Base-by-base conservation (phyloP, 2,113 vertebrate species). In the Pterophyllum scalare region DNA sequence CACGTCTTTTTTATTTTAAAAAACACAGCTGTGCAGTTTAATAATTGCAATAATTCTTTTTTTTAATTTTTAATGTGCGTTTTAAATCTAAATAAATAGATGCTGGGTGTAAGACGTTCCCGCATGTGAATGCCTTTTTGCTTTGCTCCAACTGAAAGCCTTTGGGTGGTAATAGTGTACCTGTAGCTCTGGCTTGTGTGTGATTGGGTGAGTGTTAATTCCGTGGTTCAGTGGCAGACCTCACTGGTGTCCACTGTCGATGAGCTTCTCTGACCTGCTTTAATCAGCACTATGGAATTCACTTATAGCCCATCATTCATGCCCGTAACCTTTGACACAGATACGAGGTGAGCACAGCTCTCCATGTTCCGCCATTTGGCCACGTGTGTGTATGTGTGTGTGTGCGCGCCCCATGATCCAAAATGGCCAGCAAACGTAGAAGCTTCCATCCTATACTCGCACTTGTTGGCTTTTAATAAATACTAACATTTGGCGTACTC, bases 291-390 rank as follows among this genome's bases (percentile, higher is more conserved):
- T 62, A 52, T 83, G 56, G 76, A 88, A 80, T 87, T 77, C 12
- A 49, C 86, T 59, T 67, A 28, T 75, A 76, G 81, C 57, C 62
- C 59, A 75, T 84, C 75, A 43, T 86, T 56, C 81, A 46, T 78
- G 79, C 4, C 83, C 79, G 83, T 92, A 87, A 95, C 94, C 94
- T 93, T 94, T 94, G 91, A 89, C 94, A 91, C 92, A 94, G 82
- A 94, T 94, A 87, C 77, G 88, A 84, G 75, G 76, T 40, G 79
- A 64, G 75, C 84, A n/a, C 65, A 33, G 61, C 20, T 35, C 84
- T 64, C 62, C 59, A 79, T 86, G 72, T 90, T 85, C 88, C 65
- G 70, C 82, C 83, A 70, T 91, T 83, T 86, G 82, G 59, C 57
- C 40, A 76, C 61, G 62, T 33, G 67, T 52, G 80, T 62, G 79